A percentile compares a stretch with the other conserved stretches of the same genome.
Conservation (phyloP, 2,888 invertebrate genomes). For the Dicyrtoma fusca region DNA sequence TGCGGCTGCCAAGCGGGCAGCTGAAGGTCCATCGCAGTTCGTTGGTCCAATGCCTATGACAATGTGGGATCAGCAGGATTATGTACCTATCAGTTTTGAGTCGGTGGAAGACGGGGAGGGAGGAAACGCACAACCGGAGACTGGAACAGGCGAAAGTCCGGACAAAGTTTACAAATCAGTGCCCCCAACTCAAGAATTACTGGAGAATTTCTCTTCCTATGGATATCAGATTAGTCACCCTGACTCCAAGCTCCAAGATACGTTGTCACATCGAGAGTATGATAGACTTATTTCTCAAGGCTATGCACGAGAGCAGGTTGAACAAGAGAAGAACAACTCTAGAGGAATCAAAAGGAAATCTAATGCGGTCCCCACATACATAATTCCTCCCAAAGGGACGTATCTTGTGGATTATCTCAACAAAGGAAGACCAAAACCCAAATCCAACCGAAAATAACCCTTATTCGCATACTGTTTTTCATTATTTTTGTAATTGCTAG, state of each 20-base stretch:
- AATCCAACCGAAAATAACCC: too few species aligned
- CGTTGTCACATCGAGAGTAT: slow-evolving; percentile 54
- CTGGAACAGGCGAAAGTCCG: not conserved
- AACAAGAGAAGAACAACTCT: slow-evolving; percentile 28
- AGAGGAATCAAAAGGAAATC: slow-evolving; percentile 29
- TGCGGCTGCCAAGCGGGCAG: slow-evolving; percentile 23
- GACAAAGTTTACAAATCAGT: slow-evolving; percentile 45
- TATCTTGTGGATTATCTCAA: slow-evolving; percentile 18
- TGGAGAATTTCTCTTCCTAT: slow-evolving; percentile 41
- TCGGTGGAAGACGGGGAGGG: slow-evolving; percentile 19
- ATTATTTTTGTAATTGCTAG: too few species aligned
- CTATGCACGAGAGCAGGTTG: slow-evolving; percentile 47
- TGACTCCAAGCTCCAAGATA: slow-evolving; percentile 53
- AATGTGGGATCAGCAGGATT: slow-evolving; percentile 32
- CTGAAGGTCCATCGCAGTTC: not conserved
- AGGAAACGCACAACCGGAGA: not conserved
- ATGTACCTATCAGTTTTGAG: slow-evolving; percentile 54
- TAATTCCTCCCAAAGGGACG: slow-evolving; percentile 49
- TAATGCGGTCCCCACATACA: slow-evolving; percentile 43
- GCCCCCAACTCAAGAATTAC: slow-evolving; percentile 50
- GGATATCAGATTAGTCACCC: slow-evolving; percentile 53
- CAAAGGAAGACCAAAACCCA: not conserved
- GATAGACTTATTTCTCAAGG: slow-evolving; percentile 51
- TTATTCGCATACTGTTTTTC: too few species aligned
- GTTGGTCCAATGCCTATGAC: slow-evolving; percentile 43